Percentiles rank a stretch among this genome's conserved stretches.
Conservation (phyloP, 1,140 invertebrate species). For the Frieseomelitta varia region DNA sequence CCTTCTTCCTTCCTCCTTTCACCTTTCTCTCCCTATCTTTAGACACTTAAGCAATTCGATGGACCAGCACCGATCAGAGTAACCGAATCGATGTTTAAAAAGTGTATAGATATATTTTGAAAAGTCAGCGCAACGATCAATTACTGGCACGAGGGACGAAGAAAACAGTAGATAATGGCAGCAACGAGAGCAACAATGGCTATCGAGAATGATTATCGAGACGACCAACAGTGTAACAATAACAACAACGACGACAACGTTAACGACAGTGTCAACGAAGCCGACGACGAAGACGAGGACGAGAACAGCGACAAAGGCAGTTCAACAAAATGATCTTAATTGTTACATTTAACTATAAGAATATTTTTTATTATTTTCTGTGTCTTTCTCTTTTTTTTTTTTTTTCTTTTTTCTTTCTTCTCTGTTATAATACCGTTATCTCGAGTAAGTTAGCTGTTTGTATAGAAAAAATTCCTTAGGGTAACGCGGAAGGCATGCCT, state of each 20-base stretch:
- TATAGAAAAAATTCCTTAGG: constrained; percentile 11
- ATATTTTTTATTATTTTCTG: background rate
- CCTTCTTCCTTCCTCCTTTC: background rate
- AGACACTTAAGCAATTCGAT: background rate
- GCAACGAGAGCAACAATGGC: background rate
- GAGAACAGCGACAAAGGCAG: constrained; percentile 26
- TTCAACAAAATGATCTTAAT: constrained; percentile 12
- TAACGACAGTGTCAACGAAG: background rate
- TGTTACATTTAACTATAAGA: constrained; percentile 10
- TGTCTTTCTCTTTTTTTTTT: too few species aligned
- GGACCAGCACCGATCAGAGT: background rate
- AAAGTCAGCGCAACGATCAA: background rate
- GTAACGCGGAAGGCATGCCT: constrained; percentile 42
- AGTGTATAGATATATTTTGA: background rate
- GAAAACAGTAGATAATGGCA: background rate
- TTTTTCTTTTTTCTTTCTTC: background rate
- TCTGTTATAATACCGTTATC: constrained; percentile 5
- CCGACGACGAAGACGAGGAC: background rate
- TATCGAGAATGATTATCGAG: background rate
- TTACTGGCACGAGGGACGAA: background rate
- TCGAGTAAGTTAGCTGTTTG: background rate
- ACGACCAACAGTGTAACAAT: constrained; percentile 12
- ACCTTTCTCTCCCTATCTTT: too few species aligned
- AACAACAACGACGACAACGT: constrained; percentile 13
- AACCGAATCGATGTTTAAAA: background rate